Base-by-base conservation (phyloP, 2,888 invertebrate species). In the Drosophila paranaensis region DNA sequence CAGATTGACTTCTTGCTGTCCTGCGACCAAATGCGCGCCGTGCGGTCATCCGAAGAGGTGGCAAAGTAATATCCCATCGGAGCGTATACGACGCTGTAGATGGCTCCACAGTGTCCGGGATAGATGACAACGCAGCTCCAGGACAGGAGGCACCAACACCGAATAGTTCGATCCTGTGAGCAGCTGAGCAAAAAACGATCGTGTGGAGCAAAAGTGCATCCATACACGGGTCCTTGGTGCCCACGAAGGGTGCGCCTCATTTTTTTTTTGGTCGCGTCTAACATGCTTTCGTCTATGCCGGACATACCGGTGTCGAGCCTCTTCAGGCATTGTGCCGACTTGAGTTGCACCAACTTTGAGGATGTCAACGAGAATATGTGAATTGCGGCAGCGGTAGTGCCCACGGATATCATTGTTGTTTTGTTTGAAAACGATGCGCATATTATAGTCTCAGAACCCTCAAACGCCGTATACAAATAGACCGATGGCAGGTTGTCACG, bases 111-210 rank as follows among this genome's bases (percentile, higher is more conserved):
- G 20, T 87, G 89, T 0, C 88, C 89, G 0, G 56, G 67, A 63
- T 81, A 85, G 42, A 87, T 70, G 39, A 84, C 81, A 11, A 87
- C 48, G 53, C 85, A 87, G 48, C 25, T 57, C 89, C 88, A 89
- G 46, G 84, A 72, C 4, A 75, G 48, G 39, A 85, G 53, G 13
- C 81, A 87, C 85, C 85, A 85, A 11, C 81, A 57, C 1, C 85
- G 88, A 8, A 81, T 69, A n/a, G 68, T 75, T 14, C 53, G 51
- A 25, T 85, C 85, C 55, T 79, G 71, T 1, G 84, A 79, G 6
- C 77, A 77, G 55, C 67, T 84, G 5, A 85, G 48, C 25, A 85
- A 14, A 10, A 72, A 71, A 0, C 70, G 74, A 55, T 84, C 79
- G 2, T 83, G 51, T 0, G 84, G 76, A 0, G 76, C 63, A 45